phyloP scores from a whole-genome alignment of 2,888 invertebrate species.

The Pedicia rivosa region DNA sequence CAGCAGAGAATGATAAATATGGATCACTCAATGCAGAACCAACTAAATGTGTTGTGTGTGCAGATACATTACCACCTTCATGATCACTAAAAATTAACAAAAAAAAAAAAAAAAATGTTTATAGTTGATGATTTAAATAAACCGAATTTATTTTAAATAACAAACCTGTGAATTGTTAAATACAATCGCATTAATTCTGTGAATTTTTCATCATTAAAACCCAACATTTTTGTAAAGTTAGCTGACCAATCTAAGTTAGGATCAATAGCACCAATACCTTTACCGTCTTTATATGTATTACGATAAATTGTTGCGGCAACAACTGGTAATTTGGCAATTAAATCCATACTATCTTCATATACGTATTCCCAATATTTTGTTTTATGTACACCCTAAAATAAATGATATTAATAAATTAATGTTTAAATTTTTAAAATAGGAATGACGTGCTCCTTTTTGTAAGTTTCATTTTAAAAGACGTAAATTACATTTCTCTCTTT shows the following conservation, averaged over 20 bases:
- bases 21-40: constrained; percentile 78
- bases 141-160: constrained; percentile 3
- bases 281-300: constrained; percentile 49
- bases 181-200: constrained; percentile 74
- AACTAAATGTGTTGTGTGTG: constrained; percentile 76
- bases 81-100: constrained; percentile 54
- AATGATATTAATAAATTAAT: constrained; percentile 10
- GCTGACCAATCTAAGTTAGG: constrained; percentile 66
- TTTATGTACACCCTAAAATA: constrained; percentile 55
- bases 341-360: constrained; percentile 75
- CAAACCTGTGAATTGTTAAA: constrained; percentile 55
- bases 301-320: constrained; percentile 76
- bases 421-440: constrained; percentile 20
- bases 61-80: constrained; percentile 82
- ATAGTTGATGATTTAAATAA: background rate
- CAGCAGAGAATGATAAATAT: constrained; percentile 70
- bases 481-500: no score
- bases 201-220: constrained; percentile 55
- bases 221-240: constrained; percentile 70
- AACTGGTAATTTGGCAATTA: constrained; percentile 76
- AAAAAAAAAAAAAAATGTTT: background rate
- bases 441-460: no score
- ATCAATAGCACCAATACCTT: constrained; percentile 62
- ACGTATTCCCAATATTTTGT: constrained; percentile 59
- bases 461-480: no score